Evolutionary conservation across 2,888 invertebrate species (phyloP), one percentile per base, ranked within the genome.

Genomic region (Diarsia dahlii): DNA sequence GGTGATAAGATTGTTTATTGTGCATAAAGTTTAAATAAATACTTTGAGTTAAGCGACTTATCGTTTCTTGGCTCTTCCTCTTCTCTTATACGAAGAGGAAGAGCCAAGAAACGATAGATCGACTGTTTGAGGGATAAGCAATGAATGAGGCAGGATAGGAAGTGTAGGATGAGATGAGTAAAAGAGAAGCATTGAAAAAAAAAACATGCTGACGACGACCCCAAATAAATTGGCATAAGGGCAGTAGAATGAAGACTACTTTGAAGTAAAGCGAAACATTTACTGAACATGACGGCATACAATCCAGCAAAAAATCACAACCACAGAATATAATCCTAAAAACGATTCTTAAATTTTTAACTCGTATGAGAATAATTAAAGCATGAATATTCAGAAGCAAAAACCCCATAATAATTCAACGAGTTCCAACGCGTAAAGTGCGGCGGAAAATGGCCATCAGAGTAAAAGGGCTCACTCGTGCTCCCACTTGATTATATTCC

Each of bases 401-500:
- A 81, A 82, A 74, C 71, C 77, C 85, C 84, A 74, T 76, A 75
- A 80, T 80, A 87, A 88, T 86, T 88, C 68, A 81, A 86, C 78
- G 78, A 82, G 78, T 74, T 68, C 65, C 69, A 76, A 80, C 75
- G 68, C 73, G 69, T 85, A 85, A 86, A 80, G 82, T 83, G 86
- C 78, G 83, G 78, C 84, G 84, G 84, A 76, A 91, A 91, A 89
- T 89, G 88, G 89, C 90, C 82, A 88, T 89, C 88, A 87, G 75
- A 84, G 87, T 89, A 81, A 88, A 91, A 91, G 86, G 86, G 87
- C 88, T 87, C 84, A 84, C 87, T 87, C 68, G 86, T 87, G 87
- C 85, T 87, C 84, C 87, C 88, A 88, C 92, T 93, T 92, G 91
- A 92, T 93, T 93, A 91, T 91, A 89, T 90, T 86, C 87, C 85